Evolutionary conservation across 2,113 vertebrate species (phyloP), one percentile per base, ranked within the genome.

Genomic region (Sigmodon hispidus): DNA sequence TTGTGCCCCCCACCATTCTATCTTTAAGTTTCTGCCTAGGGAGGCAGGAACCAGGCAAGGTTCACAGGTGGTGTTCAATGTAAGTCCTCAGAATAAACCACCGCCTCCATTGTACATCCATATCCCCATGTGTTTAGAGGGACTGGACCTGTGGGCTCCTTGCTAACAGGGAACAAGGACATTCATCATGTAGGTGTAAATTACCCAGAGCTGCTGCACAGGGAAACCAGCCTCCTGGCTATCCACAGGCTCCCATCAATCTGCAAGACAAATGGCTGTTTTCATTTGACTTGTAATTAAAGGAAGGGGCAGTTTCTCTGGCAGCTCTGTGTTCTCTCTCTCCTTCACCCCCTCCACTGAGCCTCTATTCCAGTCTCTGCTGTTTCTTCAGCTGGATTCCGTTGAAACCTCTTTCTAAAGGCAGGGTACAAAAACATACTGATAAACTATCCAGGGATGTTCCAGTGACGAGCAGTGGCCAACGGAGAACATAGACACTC

Each of bases 221-320:
- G 77, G 65, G 57, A 96, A 90, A n/a, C 43, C 88, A 81, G 81
- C 88, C 77, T 87, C 77, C 77, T 76, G 45, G 87, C 65, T 81
- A 6, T 80, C 34, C 43, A n/a, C 34, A 26, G 48, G 17, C n/a
- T 45, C 29, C 48, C 59, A 90, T 83, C 93, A 57, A 40, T 97
- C 94, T 89, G 61, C 50, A 50, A 70, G 94, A 93, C 76, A 91
- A 81, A 87, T 88, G 59, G n/a, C 26, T 57, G 86, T 92, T 96
- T 94, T 81, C 91, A 57, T 81, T 57, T 11, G 40, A 63, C 52
- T 63, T 80, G 31, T 92, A 45, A 26, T 40, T 73, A 13, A 76
- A 69, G 52, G 43, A 83, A 77, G 43, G 21, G 17, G 57, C 19
- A 61, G 45, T 48, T 55, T 52, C 5, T 21, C 34, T 48, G 48